Percentiles rank a stretch among this genome's conserved stretches.
phyloP scores from a whole-genome alignment of 1,140 invertebrate genomes.

The Rhopalosiphum padi region DNA sequence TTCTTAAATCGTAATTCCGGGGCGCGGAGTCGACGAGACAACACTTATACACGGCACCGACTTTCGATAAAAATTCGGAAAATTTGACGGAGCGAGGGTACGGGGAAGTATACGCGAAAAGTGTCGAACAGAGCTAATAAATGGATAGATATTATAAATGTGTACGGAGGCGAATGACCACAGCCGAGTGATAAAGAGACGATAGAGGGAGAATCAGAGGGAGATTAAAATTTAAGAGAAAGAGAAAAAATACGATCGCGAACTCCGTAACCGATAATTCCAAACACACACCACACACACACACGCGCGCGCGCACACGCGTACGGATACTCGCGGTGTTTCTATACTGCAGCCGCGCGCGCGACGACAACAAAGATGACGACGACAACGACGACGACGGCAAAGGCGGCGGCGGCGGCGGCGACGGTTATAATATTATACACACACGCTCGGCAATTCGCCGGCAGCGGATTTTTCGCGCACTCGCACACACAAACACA shows the following conservation, averaged over 20 bases:
- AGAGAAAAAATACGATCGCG: neutral
- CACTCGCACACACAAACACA: neutral
- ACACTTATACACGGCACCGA: neutral
- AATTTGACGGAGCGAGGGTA: neutral
- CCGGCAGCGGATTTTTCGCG: conserved; percentile 7
- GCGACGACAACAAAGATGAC: neutral
- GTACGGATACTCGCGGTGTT: neutral
- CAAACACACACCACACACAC: neutral
- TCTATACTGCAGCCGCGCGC: neutral
- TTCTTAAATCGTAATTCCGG: neutral
- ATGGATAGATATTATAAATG: too few relatives aligned
- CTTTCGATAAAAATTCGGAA: neutral
- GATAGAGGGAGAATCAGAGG: too few relatives aligned
- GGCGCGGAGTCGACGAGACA: neutral
- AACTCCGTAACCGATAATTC: neutral
- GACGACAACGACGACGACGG: neutral
- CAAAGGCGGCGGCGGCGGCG: neutral
- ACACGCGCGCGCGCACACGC: neutral
- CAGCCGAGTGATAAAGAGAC: neutral
- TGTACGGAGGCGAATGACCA: neutral
- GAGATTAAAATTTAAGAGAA: neutral
- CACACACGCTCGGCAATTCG: conserved; percentile 1
- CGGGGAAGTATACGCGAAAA: too few relatives aligned
- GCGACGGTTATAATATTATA: neutral
- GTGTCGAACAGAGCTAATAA: too few relatives aligned